A percentile compares a stretch with the other conserved stretches of the same genome.
phyloP scores from a whole-genome alignment of 2,113 vertebrate species.

The Callorhinus ursinus region DNA sequence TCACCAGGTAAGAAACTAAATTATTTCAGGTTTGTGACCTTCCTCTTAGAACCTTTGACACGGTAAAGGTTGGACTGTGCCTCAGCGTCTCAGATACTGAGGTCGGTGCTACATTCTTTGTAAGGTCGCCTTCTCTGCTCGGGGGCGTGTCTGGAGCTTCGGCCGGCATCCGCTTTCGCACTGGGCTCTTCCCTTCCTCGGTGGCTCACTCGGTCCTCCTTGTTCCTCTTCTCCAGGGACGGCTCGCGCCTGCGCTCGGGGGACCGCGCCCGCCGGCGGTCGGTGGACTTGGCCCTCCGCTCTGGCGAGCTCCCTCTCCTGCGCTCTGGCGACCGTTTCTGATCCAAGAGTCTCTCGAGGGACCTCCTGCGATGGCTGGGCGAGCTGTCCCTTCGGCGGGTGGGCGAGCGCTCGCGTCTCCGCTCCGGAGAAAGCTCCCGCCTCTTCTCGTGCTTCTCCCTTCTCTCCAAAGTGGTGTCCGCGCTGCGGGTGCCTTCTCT shows the following conservation, averaged over 20 bases:
- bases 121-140: conserved; percentile 93
- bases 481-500: conserved; percentile 89
- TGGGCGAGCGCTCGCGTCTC: conserved; percentile 82
- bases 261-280: conserved; percentile 85
- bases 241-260: conserved; percentile 82
- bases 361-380: conserved; percentile 86
- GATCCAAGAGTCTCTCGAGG: conserved; percentile 88
- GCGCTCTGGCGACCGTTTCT: conserved; percentile 86
- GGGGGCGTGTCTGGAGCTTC: conserved; percentile 80
- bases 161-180: conserved; percentile 83
- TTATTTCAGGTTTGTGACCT: conserved; percentile 67
- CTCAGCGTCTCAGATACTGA: conserved; percentile 93
- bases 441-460: conserved; percentile 81
- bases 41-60: conserved; percentile 69
- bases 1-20: conserved; percentile 72
- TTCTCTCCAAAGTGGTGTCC: conserved; percentile 91
- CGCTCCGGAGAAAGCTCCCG: conserved; percentile 89
- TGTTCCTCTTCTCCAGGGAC: conserved; percentile 86
- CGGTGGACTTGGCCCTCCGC: conserved; percentile 89
- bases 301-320: conserved; percentile 87
- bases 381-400: conserved; percentile 72
- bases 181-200: conserved; percentile 88
- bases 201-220: conserved; percentile 80
- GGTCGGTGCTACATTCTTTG: conserved; percentile 96
- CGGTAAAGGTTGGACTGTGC: conserved; percentile 70